Evolutionary conservation across 1,140 invertebrate species (phyloP).

Genomic region (Papilio helenus): DNA sequence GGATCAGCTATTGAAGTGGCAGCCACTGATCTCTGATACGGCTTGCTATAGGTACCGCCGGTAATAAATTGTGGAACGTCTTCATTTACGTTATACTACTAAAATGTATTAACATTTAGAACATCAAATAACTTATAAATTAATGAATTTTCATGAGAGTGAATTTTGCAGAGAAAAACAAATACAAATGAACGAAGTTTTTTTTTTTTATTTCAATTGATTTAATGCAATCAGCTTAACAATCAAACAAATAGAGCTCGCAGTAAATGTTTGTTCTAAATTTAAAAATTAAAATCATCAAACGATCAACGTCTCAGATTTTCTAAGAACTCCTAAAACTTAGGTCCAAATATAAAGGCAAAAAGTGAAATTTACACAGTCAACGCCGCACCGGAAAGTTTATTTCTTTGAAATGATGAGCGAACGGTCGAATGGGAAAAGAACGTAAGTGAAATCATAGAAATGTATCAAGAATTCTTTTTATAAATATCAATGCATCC

Average conservation of each 20-base stretch:
- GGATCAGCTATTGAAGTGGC: conserved; percentile 22
- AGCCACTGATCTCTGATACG: conserved; percentile 13
- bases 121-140: neutral
- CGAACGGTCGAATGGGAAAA: neutral
- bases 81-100: neutral
- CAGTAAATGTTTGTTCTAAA: neutral
- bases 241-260: no score
- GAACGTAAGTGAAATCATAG: neutral
- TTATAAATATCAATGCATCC: neutral
- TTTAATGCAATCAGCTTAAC: no score
- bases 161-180: no score
- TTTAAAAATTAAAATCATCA: neutral
- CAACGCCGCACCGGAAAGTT: conserved; percentile 24
- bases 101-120: neutral
- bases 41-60: neutral
- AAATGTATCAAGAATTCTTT: neutral
- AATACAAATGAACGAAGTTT: no score
- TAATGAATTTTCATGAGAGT: neutral
- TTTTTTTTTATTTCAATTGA: no score
- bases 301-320: neutral
- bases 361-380: conserved; percentile 21
- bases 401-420: conserved; percentile 28
- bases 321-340: conserved; percentile 14
- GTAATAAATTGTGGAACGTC: neutral
- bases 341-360: conserved; percentile 29